These are phyloP conservation scores for Drosophila bunnanda DNA, from an alignment of 2,888 invertebrate genomes.

Conservation along the genomic window DNA sequence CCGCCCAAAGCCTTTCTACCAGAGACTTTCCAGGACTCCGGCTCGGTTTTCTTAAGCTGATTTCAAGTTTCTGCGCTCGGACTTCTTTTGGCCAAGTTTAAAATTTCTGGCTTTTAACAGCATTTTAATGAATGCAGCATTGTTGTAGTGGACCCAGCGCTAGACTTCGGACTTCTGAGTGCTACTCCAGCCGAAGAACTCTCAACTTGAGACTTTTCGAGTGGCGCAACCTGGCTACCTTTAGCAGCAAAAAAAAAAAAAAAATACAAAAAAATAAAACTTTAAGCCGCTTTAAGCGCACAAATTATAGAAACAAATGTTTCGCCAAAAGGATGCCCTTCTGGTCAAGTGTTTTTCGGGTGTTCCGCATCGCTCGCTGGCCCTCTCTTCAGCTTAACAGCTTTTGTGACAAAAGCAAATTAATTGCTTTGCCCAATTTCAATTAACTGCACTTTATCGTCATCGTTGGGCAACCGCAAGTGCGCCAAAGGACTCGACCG, in stretches of 20 bases:
- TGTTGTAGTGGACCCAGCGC: slow-evolving; percentile 36
- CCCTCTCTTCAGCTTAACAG: slow-evolving; percentile 57
- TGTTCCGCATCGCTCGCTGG: slow-evolving; percentile 8
- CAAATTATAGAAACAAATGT: slow-evolving; percentile 71
- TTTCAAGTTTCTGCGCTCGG: slow-evolving; percentile 57
- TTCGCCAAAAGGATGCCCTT: slow-evolving; percentile 43
- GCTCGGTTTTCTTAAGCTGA: slow-evolving; percentile 69
- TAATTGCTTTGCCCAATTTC: slow-evolving; percentile 76
- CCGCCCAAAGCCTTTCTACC: slow-evolving; percentile 19
- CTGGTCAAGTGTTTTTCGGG: slow-evolving; percentile 42
- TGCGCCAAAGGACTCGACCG: slow-evolving; percentile 37
- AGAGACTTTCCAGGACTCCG: slow-evolving; percentile 24
- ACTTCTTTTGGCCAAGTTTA: slow-evolving; percentile 38
- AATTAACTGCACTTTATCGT: slow-evolving; percentile 68
- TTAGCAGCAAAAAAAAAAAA: neutral
- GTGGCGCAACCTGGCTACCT: slow-evolving; percentile 15
- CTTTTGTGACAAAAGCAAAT: slow-evolving; percentile 78
- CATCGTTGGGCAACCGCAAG: slow-evolving; percentile 75
- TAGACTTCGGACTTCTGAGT: slow-evolving; percentile 40
- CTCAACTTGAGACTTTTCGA: slow-evolving; percentile 49
- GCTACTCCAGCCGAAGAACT: slow-evolving; percentile 33
- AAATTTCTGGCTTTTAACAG: slow-evolving; percentile 51
- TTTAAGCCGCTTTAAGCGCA: slow-evolving; percentile 58
- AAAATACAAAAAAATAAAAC: slow-evolving; percentile 1
- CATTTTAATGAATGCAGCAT: slow-evolving; percentile 61